These are phyloP conservation scores for Piprites chloris DNA, from an alignment of 2,113 vertebrate species.

Conservation along the genomic window DNA sequence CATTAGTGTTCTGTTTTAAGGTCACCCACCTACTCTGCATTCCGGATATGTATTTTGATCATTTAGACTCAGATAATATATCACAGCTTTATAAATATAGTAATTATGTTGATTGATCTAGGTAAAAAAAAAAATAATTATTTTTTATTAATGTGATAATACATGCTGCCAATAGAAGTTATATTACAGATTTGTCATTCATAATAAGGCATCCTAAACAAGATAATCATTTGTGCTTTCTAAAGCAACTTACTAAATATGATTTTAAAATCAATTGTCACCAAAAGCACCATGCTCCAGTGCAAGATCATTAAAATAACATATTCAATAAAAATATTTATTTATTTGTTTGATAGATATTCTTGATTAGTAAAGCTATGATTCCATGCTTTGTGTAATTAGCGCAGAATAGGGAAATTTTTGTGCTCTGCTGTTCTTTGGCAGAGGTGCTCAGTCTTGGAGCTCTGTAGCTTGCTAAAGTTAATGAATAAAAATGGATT, in stretches of 20 bases:
- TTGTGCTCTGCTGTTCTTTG: background rate
- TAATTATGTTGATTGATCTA: background rate
- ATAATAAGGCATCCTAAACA: background rate
- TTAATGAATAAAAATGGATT: conserved; percentile 22
- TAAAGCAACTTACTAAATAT: background rate
- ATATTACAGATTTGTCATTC: background rate
- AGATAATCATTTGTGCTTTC: background rate
- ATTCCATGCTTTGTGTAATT: background rate
- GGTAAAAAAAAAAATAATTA: background rate
- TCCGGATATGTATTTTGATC: background rate
- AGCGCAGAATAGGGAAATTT: background rate
- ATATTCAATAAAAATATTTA: background rate
- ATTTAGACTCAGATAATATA: background rate
- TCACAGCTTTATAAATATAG: background rate
- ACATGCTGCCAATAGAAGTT: background rate
- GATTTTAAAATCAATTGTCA: background rate
- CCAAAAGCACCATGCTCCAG: background rate
- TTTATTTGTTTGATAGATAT: background rate
- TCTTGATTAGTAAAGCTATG: background rate
- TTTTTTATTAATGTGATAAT: background rate
- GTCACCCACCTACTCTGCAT: background rate
- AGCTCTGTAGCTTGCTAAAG: background rate
- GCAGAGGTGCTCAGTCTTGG: background rate
- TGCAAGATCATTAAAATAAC: background rate
- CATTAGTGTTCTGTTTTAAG: background rate